These are phyloP conservation scores for Pentalonia nigronervosa DNA, from an alignment of 1,140 invertebrate species.

Conservation along the genomic window DNA sequence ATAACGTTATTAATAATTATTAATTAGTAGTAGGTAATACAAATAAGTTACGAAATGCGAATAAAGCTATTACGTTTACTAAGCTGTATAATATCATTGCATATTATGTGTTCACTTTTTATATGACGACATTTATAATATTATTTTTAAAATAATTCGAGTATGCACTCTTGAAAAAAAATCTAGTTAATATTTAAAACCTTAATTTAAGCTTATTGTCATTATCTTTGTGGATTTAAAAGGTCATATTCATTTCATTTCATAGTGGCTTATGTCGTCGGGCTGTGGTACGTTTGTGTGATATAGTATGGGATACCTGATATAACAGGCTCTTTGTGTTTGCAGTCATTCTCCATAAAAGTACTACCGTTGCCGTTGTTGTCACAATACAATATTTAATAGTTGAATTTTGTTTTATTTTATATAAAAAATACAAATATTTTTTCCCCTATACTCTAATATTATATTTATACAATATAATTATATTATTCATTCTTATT, in stretches of 20 bases:
- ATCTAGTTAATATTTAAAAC: neutral
- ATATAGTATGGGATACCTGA: neutral
- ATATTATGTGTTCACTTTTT: neutral
- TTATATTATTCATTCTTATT: too few species aligned
- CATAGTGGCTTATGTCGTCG: neutral
- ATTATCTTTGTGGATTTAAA: neutral
- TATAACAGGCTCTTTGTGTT: neutral
- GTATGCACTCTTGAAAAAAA: neutral
- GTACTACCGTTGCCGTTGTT: neutral
- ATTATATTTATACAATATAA: neutral
- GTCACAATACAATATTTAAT: neutral
- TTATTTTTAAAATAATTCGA: neutral
- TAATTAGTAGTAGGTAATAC: neutral
- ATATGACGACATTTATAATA: neutral
- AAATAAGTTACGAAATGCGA: neutral
- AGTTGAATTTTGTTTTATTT: too few species aligned
- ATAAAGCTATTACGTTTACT: neutral
- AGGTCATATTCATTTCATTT: neutral
- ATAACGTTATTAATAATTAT: neutral
- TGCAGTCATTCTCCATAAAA: neutral
- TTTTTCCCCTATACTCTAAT: neutral
- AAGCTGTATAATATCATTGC: neutral
- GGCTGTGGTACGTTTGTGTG: neutral
- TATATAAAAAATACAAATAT: neutral
- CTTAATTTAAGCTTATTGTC: neutral